Percentiles rank a stretch among this genome's conserved stretches.
Evolutionary conservation across 2,113 vertebrate species (phyloP).

Genomic region (Ariopsis seemanni): DNA sequence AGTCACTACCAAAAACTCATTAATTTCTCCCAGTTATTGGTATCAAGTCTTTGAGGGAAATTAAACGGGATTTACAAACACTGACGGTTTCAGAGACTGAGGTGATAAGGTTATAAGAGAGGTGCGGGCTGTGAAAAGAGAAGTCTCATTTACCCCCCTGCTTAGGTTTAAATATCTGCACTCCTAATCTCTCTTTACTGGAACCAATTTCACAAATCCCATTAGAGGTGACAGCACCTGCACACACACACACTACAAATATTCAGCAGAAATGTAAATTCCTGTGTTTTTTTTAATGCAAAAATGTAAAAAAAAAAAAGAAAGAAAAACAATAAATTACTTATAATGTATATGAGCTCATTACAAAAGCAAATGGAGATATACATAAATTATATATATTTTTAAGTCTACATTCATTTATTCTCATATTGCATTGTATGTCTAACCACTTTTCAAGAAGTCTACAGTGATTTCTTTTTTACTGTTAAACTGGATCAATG

Average conservation of each 20-base stretch:
- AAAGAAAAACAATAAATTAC: not conserved
- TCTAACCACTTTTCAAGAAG: not conserved
- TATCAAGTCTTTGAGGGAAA: not conserved
- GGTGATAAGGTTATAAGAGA: not conserved
- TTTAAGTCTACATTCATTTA: not conserved
- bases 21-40: not conserved
- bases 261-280: not conserved
- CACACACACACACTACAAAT: not conserved
- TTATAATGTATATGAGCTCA: not conserved
- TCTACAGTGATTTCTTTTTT: not conserved
- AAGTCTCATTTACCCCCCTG: not conserved
- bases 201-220: constrained; percentile 4
- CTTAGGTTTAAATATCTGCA: constrained; percentile 2
- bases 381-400: not conserved
- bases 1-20: not conserved
- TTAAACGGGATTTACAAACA: not conserved
- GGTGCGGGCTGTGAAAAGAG: not conserved
- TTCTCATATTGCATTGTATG: not conserved
- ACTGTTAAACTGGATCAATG: not conserved
- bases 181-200: constrained; percentile 4
- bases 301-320: not conserved
- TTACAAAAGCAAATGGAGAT: not conserved
- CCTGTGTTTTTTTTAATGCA: not conserved
- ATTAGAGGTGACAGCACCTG: not conserved
- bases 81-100: not conserved